Percentiles rank a stretch among this genome's conserved stretches.
Conservation (phyloP, 2,113 vertebrate species). For the Pterocles gutturalis region DNA sequence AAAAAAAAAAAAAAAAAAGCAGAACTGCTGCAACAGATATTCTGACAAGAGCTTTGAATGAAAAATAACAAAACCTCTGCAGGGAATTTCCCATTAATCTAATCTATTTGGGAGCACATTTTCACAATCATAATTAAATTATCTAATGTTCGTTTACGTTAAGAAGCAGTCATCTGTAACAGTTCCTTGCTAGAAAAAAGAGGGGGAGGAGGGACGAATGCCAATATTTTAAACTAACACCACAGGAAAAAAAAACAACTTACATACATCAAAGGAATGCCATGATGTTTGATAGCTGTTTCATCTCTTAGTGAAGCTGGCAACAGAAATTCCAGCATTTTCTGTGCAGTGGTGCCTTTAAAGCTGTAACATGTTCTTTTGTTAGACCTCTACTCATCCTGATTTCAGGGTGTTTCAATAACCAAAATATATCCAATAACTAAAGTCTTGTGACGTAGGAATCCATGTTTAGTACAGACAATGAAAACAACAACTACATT, state of each 20-base stretch:
- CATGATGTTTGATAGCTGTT: constrained; percentile 54
- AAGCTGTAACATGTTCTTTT: constrained; percentile 12
- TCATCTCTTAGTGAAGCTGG: constrained; percentile 32
- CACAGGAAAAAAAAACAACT: constrained; percentile 42
- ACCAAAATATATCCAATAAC: not conserved
- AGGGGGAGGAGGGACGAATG: not conserved
- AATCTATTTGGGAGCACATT: constrained; percentile 75
- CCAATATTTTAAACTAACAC: constrained; percentile 53
- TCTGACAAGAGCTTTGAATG: constrained; percentile 67
- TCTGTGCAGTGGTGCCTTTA: constrained; percentile 12
- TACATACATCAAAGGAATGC: constrained; percentile 50
- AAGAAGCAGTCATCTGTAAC: constrained; percentile 64
- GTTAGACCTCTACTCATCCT: not conserved
- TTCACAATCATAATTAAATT: constrained; percentile 75
- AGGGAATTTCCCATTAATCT: constrained; percentile 74
- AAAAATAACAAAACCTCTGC: constrained; percentile 73
- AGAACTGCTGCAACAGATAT: constrained; percentile 19
- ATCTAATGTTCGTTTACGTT: constrained; percentile 65
- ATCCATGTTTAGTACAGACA: not conserved
- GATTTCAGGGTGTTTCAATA: not conserved
- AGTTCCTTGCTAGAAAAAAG: constrained; percentile 63
- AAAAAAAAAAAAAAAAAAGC: not conserved
- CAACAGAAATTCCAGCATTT: constrained; percentile 40
- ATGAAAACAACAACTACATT: not conserved
- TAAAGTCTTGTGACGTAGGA: not conserved